Evolutionary conservation across 2,797 vertebrate species (phyloP).

Genomic region (Protonibea diacanthus): DNA sequence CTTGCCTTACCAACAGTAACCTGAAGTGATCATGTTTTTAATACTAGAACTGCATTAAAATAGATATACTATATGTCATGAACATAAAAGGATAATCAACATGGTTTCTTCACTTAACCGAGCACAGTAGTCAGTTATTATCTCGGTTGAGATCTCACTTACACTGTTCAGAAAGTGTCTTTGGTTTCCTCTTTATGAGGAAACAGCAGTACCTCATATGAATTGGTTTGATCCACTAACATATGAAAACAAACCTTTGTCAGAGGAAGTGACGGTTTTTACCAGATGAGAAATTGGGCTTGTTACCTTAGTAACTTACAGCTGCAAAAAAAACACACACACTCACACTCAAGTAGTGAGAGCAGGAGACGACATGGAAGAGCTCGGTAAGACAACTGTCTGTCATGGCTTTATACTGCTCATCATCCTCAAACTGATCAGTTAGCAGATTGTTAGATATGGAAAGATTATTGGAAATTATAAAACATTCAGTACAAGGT

Average conservation of each 20-base stretch:
- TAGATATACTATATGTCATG: not conserved
- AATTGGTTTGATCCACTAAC: not conserved
- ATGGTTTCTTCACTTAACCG: not conserved
- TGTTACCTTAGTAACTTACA: conserved; percentile 55
- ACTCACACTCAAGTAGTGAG: conserved; percentile 4
- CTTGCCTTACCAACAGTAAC: not conserved
- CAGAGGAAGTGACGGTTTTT: conserved; percentile 69
- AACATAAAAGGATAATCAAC: not conserved
- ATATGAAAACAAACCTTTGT: conserved; percentile 13
- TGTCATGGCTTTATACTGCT: conserved; percentile 12
- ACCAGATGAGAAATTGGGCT: conserved; percentile 10
- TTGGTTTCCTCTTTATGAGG: conserved; percentile 34
- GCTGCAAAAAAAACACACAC: conserved; percentile 2
- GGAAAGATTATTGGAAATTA: not conserved
- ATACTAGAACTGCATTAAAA: not conserved
- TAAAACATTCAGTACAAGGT: not conserved
- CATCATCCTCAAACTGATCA: not conserved
- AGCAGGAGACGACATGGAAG: conserved; percentile 75
- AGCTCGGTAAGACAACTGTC: conserved; percentile 78
- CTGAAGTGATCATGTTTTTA: not conserved
- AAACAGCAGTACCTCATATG: not conserved
- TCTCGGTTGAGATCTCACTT: not conserved
- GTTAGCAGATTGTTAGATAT: not conserved
- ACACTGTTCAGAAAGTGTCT: not conserved
- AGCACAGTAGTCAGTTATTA: not conserved